Evolutionary conservation across 2,113 vertebrate genomes (phyloP).

Genomic region (Cheilinus undulatus): DNA sequence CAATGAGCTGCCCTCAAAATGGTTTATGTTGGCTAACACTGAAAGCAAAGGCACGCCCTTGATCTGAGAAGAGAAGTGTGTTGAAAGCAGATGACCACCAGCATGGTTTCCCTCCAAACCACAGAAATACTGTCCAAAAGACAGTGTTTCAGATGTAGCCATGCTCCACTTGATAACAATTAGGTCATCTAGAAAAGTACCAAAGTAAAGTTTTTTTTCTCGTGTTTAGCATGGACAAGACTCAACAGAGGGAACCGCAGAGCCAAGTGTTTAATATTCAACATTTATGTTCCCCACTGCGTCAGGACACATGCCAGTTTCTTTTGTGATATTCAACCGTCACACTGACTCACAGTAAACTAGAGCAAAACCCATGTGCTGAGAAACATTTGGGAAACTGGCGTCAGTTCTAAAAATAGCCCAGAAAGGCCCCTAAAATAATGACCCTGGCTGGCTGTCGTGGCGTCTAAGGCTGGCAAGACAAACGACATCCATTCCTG

Average conservation of each 20-base stretch:
- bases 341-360: background rate
- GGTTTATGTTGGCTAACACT: too few relatives aligned
- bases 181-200: background rate
- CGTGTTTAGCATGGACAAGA: background rate
- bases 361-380: slow-evolving; percentile 3
- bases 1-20: too few relatives aligned
- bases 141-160: too few relatives aligned
- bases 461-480: slow-evolving; percentile 75
- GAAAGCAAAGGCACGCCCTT: too few relatives aligned
- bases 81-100: too few relatives aligned
- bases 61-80: too few relatives aligned
- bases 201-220: background rate
- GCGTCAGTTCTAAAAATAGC: slow-evolving; percentile 58
- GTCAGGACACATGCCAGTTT: background rate
- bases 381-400: slow-evolving; percentile 44
- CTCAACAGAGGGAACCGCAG: background rate
- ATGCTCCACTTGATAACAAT: background rate
- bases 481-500: slow-evolving; percentile 83
- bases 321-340: background rate
- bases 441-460: slow-evolving; percentile 68
- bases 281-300: background rate
- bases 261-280: background rate
- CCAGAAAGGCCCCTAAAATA: slow-evolving; percentile 66
- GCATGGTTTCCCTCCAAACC: too few relatives aligned
- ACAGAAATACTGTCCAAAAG: too few relatives aligned